These are phyloP conservation scores for Carapus acus DNA, from an alignment of 2,797 vertebrate genomes.

Conservation along the genomic window DNA sequence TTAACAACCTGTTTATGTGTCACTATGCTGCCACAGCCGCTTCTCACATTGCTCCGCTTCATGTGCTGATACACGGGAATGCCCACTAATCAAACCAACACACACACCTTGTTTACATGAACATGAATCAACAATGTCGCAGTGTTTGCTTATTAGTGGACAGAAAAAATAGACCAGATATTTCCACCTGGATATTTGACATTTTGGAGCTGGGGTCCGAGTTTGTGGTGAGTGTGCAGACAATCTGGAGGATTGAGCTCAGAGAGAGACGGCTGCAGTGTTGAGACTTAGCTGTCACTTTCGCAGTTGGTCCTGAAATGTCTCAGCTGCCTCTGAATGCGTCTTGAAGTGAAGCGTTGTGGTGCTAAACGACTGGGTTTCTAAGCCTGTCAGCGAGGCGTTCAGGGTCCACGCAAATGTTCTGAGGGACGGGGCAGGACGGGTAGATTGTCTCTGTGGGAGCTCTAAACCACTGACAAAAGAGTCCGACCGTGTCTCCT, in stretches of 20 bases:
- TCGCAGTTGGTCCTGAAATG: slow-evolving; percentile 63
- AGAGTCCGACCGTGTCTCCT: background rate
- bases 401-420: slow-evolving; percentile 2
- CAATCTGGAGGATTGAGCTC: slow-evolving; percentile 44
- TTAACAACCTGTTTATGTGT: slow-evolving; percentile 1
- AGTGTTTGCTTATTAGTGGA: no score
- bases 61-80: background rate
- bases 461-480: background rate
- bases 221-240: slow-evolving; percentile 42
- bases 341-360: slow-evolving; percentile 36
- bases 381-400: slow-evolving; percentile 7
- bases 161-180: no score
- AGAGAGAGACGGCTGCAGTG: slow-evolving; percentile 25
- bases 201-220: slow-evolving; percentile 33
- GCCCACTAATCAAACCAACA: background rate
- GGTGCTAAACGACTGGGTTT: slow-evolving; percentile 21
- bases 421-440: slow-evolving; percentile 13
- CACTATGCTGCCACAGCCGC: background rate
- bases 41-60: background rate
- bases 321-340: slow-evolving; percentile 48
- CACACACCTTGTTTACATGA: no score
- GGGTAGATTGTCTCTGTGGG: no score
- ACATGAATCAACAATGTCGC: no score
- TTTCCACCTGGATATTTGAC: slow-evolving; percentile 4
- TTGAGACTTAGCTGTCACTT: slow-evolving; percentile 52